These are phyloP conservation scores for Pelodytes ibericus DNA, from an alignment of 2,797 vertebrate species.

Conservation along the genomic window DNA sequence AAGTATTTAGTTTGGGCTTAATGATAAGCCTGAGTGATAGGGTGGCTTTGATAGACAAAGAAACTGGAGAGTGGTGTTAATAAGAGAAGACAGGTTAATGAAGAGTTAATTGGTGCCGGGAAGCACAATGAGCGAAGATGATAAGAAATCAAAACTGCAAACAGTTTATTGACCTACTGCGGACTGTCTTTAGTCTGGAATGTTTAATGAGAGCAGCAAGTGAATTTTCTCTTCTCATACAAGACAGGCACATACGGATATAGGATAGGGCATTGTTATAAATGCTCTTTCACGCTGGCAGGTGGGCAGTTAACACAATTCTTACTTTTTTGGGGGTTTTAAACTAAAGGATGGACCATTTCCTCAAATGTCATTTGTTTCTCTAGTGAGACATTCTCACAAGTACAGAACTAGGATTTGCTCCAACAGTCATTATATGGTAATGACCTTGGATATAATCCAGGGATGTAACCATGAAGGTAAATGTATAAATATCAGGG, in stretches of 20 bases:
- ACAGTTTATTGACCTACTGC: constrained; percentile 2
- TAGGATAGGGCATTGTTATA: background rate
- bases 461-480: too few species aligned
- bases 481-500: too few species aligned
- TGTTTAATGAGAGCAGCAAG: background rate
- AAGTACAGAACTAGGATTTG: too few species aligned
- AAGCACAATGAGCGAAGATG: background rate
- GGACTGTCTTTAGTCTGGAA: background rate
- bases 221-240: background rate
- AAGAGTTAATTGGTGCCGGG: background rate
- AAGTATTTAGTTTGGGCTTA: background rate
- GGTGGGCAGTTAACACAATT: background rate
- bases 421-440: too few species aligned
- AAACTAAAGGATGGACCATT: background rate
- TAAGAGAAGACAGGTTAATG: background rate
- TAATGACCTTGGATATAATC: too few species aligned
- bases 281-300: background rate
- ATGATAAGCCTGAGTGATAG: background rate
- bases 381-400: too few species aligned
- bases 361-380: background rate
- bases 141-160: background rate
- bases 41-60: background rate
- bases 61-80: background rate
- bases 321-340: background rate
- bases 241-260: background rate